A percentile compares a stretch with the other conserved stretches of the same genome.
Evolutionary conservation across 2,888 invertebrate genomes (phyloP).

Genomic region (Conomelus anceps): DNA sequence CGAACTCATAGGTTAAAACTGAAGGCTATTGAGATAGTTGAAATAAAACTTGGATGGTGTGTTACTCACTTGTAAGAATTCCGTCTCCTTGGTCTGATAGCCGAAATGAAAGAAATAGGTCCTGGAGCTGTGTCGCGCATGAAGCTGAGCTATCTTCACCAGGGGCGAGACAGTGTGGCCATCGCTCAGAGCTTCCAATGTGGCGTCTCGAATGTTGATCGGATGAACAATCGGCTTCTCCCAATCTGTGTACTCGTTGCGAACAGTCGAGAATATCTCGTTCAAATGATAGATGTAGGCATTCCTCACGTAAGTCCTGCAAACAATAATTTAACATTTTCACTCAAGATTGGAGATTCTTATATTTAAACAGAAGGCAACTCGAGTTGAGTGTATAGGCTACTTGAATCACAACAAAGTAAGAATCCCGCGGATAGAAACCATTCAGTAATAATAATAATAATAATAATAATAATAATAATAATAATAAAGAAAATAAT

Average conservation of each 20-base stretch:
- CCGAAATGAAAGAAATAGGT: conserved; percentile 85
- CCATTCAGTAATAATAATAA: not conserved
- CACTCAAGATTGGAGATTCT: too few species aligned
- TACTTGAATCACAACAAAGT: not conserved
- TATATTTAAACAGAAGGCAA: not conserved
- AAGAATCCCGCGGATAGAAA: not conserved
- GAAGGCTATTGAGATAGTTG: too few species aligned
- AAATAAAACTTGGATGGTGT: not conserved
- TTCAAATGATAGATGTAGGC: conserved; percentile 91
- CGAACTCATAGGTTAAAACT: too few species aligned
- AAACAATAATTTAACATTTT: conserved; percentile 13
- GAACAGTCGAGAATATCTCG: conserved; percentile 86
- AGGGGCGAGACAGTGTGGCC: conserved; percentile 84
- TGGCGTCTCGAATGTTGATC: conserved; percentile 75
- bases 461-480: not conserved
- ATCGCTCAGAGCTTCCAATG: conserved; percentile 82
- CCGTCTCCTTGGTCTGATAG: conserved; percentile 75
- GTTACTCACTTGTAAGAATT: conserved; percentile 62
- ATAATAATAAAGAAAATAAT: too few species aligned
- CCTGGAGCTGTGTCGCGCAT: conserved; percentile 68
- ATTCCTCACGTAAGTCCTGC: conserved; percentile 83
- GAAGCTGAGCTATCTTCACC: conserved; percentile 70
- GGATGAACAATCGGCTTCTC: conserved; percentile 81
- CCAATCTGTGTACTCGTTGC: conserved; percentile 97
- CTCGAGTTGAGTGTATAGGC: not conserved